These are phyloP conservation scores for Acanthosepion esculentum DNA, from an alignment of 2,888 invertebrate species.

Conservation along the genomic window DNA sequence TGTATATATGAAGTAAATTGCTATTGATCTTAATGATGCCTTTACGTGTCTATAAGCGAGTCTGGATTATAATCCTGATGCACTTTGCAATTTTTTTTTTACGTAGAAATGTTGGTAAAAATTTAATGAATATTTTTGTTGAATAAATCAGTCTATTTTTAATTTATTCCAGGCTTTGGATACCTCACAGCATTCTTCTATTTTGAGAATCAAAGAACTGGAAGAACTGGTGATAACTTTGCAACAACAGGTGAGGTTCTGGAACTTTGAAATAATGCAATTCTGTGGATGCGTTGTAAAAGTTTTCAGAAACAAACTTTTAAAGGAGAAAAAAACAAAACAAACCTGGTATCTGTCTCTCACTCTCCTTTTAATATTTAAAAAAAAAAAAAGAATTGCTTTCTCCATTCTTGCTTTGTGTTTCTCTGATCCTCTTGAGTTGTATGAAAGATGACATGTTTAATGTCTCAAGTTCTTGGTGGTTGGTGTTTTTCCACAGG, in stretches of 20 bases:
- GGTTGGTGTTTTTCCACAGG: constrained; percentile 53
- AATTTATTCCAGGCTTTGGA: background rate
- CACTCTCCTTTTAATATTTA: too few relatives aligned
- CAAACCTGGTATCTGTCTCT: background rate
- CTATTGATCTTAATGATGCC: too few relatives aligned
- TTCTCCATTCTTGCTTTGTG: background rate
- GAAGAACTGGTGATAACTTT: constrained; percentile 58
- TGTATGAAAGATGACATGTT: background rate
- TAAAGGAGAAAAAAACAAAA: background rate
- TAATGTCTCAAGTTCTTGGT: background rate
- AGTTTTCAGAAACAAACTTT: background rate
- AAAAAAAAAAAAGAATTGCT: too few relatives aligned
- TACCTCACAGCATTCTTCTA: background rate
- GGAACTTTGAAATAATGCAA: background rate
- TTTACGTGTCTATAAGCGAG: too few relatives aligned
- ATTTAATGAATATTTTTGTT: too few relatives aligned
- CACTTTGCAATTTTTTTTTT: too few relatives aligned
- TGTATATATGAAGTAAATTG: too few relatives aligned
- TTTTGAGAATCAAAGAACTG: constrained; percentile 56
- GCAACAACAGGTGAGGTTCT: constrained; percentile 62
- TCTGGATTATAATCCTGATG: too few relatives aligned
- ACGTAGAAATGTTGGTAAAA: too few relatives aligned
- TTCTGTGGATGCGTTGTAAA: background rate
- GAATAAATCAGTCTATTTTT: background rate
- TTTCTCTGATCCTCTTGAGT: background rate